Evolutionary conservation across 2,797 vertebrate genomes (phyloP).

Genomic region (Schizopygopsis pylzovi): DNA sequence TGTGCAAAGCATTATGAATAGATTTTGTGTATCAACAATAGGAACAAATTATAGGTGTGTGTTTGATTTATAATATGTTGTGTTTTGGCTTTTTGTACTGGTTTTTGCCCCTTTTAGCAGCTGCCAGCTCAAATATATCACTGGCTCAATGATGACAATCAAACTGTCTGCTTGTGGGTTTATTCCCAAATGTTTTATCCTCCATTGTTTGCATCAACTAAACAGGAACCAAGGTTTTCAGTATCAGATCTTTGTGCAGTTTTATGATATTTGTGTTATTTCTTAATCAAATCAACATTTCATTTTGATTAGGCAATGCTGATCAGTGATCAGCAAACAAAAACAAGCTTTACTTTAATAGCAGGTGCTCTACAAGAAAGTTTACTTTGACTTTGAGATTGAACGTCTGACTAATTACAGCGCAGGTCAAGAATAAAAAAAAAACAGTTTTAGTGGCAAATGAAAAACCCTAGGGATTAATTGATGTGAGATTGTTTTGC

Average conservation of each 20-base stretch:
- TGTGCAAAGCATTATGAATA: slow-evolving; percentile 29
- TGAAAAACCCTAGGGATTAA: slow-evolving; percentile 16
- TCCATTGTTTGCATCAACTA: background rate
- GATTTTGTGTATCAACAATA: slow-evolving; percentile 6
- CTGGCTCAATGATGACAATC: background rate
- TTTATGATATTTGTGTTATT: slow-evolving; percentile 29
- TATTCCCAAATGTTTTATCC: background rate
- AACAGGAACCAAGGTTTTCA: slow-evolving; percentile 8
- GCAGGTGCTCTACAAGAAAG: slow-evolving; percentile 29
- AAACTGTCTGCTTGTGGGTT: slow-evolving; percentile 3
- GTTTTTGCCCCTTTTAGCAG: background rate
- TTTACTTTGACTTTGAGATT: slow-evolving; percentile 42
- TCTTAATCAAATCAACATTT: slow-evolving; percentile 37
- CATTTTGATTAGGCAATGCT: slow-evolving; percentile 42
- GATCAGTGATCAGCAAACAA: slow-evolving; percentile 23
- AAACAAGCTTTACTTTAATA: slow-evolving; percentile 13
- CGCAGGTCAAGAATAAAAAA: background rate
- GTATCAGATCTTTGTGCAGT: background rate
- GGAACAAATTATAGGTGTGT: slow-evolving; percentile 10
- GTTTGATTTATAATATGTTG: slow-evolving; percentile 15
- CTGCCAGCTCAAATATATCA: slow-evolving; percentile 27
- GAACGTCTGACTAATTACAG: slow-evolving; percentile 10
- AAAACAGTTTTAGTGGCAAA: background rate
- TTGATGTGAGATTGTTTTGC: slow-evolving; percentile 35
- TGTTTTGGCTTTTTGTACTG: slow-evolving; percentile 25